These are phyloP conservation scores for Scaptodrosophila latifasciaeformis DNA, from an alignment of 2,888 invertebrate species.

Conservation along the genomic window DNA sequence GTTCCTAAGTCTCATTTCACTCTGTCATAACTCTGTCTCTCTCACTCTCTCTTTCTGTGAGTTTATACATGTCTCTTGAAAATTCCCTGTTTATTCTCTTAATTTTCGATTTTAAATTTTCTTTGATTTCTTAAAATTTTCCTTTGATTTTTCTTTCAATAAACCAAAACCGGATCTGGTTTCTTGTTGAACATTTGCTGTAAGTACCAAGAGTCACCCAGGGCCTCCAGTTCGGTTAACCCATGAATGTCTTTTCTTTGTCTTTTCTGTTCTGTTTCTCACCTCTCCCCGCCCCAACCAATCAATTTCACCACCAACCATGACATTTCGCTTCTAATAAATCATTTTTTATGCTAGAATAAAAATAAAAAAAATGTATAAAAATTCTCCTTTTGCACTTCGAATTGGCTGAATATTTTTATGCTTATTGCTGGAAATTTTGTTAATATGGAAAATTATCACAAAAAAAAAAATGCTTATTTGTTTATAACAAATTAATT, in stretches of 20 bases:
- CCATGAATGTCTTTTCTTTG: too few species aligned
- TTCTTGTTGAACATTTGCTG: slow-evolving; percentile 49
- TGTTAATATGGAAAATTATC: neutral
- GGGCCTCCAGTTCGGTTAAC: slow-evolving; percentile 22
- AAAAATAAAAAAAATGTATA: too few species aligned
- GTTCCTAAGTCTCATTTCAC: too few species aligned
- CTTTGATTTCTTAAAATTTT: neutral
- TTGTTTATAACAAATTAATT: slow-evolving; percentile 35
- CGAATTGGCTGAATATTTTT: slow-evolving; percentile 9
- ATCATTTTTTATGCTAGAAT: too few species aligned
- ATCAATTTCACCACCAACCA: too few species aligned
- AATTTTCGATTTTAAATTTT: slow-evolving; percentile 1
- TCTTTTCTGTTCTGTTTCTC: too few species aligned
- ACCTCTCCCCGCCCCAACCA: too few species aligned
- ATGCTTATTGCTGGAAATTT: neutral
- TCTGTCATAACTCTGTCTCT: too few species aligned
- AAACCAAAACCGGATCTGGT: slow-evolving; percentile 42
- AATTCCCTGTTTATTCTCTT: neutral
- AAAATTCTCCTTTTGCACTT: slow-evolving; percentile 13
- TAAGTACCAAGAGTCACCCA: slow-evolving; percentile 66
- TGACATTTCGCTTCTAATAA: too few species aligned
- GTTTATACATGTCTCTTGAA: slow-evolving; percentile 6
- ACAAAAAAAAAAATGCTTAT: slow-evolving; percentile 37
- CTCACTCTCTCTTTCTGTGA: too few species aligned
- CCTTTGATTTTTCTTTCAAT: slow-evolving; percentile 24